A percentile compares a stretch with the other conserved stretches of the same genome.
Evolutionary conservation across 2,888 invertebrate species (phyloP).

Genomic region (Catocala sponsa): DNA sequence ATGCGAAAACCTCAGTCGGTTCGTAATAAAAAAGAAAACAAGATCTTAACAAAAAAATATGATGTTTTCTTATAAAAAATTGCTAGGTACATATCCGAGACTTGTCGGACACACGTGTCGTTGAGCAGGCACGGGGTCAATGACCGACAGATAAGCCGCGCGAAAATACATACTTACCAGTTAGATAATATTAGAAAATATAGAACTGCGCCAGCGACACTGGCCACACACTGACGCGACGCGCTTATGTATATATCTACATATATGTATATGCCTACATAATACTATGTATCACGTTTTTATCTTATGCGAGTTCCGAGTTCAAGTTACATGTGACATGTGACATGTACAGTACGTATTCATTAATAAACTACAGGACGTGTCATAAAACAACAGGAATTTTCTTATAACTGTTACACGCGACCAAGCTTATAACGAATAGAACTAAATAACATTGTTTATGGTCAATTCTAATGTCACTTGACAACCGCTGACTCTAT

Average conservation of each 20-base stretch:
- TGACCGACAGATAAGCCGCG: conserved; percentile 78
- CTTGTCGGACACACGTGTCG: conserved; percentile 59
- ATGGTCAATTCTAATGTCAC: conserved; percentile 3
- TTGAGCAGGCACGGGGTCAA: conserved; percentile 62
- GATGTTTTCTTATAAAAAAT: conserved; percentile 18
- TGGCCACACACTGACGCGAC: conserved; percentile 3
- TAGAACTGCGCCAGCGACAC: conserved; percentile 62
- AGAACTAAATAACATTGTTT: conserved; percentile 9
- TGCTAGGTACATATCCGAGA: not conserved
- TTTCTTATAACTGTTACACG: too few relatives aligned
- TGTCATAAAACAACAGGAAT: too few relatives aligned
- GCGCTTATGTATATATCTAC: not conserved
- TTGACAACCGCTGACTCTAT: not conserved
- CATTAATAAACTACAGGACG: not conserved
- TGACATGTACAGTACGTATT: conserved; percentile 5
- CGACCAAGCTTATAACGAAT: too few relatives aligned
- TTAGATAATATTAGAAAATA: conserved; percentile 86
- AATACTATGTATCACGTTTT: conserved; percentile 7
- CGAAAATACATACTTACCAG: conserved; percentile 72
- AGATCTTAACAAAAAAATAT: conserved; percentile 41
- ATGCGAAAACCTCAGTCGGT: not conserved
- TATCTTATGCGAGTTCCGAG: conserved; percentile 3
- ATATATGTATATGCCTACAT: conserved; percentile 1
- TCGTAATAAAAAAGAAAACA: conserved; percentile 15
- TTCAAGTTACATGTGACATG: conserved; percentile 2